These are phyloP conservation scores for Brachionus asplanchnoidis DNA, from an alignment of 1,140 invertebrate species.

Conservation along the genomic window DNA sequence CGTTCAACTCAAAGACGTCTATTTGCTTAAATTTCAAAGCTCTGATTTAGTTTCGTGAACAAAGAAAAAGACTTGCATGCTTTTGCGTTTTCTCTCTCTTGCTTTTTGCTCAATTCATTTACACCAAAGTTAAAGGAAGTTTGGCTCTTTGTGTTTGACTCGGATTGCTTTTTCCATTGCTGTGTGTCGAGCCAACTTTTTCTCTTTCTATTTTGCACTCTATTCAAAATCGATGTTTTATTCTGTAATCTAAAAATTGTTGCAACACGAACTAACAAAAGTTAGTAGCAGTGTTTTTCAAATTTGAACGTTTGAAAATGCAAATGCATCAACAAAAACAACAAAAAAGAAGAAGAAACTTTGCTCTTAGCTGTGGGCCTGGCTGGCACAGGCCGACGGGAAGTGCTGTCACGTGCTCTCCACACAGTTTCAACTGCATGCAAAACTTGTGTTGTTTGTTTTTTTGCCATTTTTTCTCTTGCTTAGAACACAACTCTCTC, in stretches of 20 bases:
- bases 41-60: background rate
- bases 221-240: background rate
- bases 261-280: background rate
- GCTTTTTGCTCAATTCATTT: background rate
- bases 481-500: background rate
- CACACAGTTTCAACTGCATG: background rate
- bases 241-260: background rate
- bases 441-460: background rate
- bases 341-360: background rate
- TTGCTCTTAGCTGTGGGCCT: background rate
- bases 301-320: background rate
- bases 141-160: background rate
- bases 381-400: background rate
- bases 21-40: background rate
- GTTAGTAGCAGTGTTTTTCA: background rate
- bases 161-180: background rate
- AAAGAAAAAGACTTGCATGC: background rate
- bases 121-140: background rate
- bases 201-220: background rate
- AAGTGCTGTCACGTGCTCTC: background rate
- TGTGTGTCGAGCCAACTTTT: conserved; percentile 4
- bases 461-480: background rate
- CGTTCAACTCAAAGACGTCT: background rate
- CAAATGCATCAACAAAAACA: background rate
- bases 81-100: background rate